Conservation (phyloP, 1,140 invertebrate species). For the Drosophila ohnishii region DNA sequence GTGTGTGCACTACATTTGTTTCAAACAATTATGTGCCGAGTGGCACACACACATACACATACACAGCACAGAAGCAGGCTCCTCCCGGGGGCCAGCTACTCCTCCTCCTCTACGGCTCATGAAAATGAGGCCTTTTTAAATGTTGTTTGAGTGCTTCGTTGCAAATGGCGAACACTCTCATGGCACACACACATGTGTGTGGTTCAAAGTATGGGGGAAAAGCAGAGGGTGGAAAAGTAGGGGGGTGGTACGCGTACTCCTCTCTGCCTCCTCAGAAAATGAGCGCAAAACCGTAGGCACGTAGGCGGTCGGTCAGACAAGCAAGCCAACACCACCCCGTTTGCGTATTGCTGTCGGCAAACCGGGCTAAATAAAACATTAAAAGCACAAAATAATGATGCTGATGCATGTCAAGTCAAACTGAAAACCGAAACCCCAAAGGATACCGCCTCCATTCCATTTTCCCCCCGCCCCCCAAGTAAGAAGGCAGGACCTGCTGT, state of each 20-base stretch:
- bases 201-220: background rate
- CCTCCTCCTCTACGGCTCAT: slow-evolving; percentile 44
- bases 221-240: no score
- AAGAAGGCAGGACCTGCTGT: slow-evolving; percentile 9
- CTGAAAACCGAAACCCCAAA: slow-evolving; percentile 75
- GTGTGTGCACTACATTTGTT: slow-evolving; percentile 72
- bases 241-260: background rate
- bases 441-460: slow-evolving; percentile 2
- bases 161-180: slow-evolving; percentile 58
- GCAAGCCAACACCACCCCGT: slow-evolving; percentile 6
- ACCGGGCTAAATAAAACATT: slow-evolving; percentile 75
- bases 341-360: slow-evolving; percentile 67
- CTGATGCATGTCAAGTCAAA: slow-evolving; percentile 79
- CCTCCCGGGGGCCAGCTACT: background rate
- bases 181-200: background rate
- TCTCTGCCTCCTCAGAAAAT: slow-evolving; percentile 20
- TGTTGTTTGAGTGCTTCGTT: slow-evolving; percentile 77
- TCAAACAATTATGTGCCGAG: slow-evolving; percentile 78
- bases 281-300: slow-evolving; percentile 68
- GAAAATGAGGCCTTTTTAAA: slow-evolving; percentile 80
- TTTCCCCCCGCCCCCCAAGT: background rate
- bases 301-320: slow-evolving; percentile 57
- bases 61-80: background rate
- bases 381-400: slow-evolving; percentile 80
- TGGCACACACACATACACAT: slow-evolving; percentile 35